phyloP scores from a whole-genome alignment of 2,888 invertebrate genomes.

The Belgica antarctica region DNA sequence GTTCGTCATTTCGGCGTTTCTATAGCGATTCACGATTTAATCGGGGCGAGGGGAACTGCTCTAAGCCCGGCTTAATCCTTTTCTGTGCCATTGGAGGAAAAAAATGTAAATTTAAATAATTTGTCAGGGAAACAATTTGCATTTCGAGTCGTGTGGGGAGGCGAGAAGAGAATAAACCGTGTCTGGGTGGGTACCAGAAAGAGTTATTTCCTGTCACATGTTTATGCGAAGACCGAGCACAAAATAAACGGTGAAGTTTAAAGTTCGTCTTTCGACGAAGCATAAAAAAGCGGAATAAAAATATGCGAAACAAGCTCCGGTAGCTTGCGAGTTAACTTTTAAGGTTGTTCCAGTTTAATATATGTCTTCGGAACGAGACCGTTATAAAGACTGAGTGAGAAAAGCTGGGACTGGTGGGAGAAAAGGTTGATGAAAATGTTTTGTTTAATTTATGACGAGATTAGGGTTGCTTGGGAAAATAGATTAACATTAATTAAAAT shows the following conservation, averaged over 20 bases:
- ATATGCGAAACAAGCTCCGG: constrained; percentile 18
- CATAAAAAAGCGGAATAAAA: neutral
- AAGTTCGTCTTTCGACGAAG: constrained; percentile 16
- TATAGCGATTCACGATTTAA: constrained; percentile 27
- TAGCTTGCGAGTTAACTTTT: neutral
- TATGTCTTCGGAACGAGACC: neutral
- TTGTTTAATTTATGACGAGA: constrained; percentile 43
- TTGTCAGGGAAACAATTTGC: neutral
- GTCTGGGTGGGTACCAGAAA: neutral
- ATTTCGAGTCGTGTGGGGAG: too few species aligned
- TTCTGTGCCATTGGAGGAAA: neutral
- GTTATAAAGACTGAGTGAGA: neutral
- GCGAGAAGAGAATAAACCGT: neutral
- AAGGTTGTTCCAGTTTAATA: neutral
- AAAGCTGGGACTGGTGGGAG: neutral
- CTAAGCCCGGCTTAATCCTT: neutral
- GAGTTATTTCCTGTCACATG: constrained; percentile 20
- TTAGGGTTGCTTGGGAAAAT: constrained; percentile 38
- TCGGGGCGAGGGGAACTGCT: too few species aligned
- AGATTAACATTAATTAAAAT: constrained; percentile 43
- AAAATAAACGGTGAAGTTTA: constrained; percentile 1
- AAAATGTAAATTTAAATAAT: neutral
- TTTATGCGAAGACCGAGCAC: constrained; percentile 19
- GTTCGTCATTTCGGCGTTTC: neutral
- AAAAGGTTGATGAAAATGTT: constrained; percentile 42